Evolutionary conservation across 2,797 vertebrate species (phyloP), one percentile per base, ranked within the genome.

Genomic region (Pempheris klunzingeri): DNA sequence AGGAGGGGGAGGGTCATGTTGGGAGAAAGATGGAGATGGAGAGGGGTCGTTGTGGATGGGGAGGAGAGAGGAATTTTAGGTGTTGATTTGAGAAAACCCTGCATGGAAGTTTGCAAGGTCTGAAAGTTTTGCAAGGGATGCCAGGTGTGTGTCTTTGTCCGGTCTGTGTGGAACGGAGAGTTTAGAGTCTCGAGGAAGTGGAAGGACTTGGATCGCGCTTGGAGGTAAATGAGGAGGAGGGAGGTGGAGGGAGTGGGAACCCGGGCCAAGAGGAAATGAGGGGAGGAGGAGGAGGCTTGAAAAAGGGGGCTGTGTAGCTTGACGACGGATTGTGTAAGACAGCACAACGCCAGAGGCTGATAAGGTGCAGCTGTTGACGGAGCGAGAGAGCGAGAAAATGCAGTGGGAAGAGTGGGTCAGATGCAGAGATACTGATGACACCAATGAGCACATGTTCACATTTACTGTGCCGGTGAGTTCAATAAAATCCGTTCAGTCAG

Each of bases 291-390:
- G 77, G 80, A 72, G 78, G 81, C 82, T 80, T 14, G 36, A 77
- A 54, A 74, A 81, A 62, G 90, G 43, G 83, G 81, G 71, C 60
- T 34, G 76, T 28, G 74, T 26, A 71, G 89, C 57, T 78, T 47
- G 52, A 82, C 32, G 76, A 78, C 75, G 77, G 80, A 90, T 91
- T 88, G 87, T 83, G 89, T 82, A 88, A 86, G 82, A 89, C 87
- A 82, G 84, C 61, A 10, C 62, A 57, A 65, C 77, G 87, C 92
- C 91, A 88, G 82, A 66, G 54, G 22, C 81, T 94, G 94, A 95
- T 94, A 92, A 87, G 91, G 82, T 90, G 79, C 94, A 94, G 94
- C 94, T 95, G 94, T 91, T 69, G 80, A 85, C 70, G 70, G 69
- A 78, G 63, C 22, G 24, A 80, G 32, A 63, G 50, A 59, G 38